Base-by-base conservation (phyloP, 2,888 invertebrate species). In the Microchrysa polita region DNA sequence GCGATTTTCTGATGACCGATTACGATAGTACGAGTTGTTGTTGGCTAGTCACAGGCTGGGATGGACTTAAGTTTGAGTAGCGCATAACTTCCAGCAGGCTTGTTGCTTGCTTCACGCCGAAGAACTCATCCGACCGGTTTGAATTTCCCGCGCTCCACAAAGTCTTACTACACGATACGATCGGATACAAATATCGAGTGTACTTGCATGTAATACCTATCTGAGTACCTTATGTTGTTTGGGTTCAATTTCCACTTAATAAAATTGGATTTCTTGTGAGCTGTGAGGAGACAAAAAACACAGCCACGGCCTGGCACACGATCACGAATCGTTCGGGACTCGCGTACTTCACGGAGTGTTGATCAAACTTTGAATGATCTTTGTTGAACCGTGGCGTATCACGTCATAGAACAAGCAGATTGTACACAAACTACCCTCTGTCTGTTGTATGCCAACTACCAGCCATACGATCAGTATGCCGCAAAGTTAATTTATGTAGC, bases 91-190 rank as follows among this genome's bases (percentile, higher is more conserved):
- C 48, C 12, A n/a, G n/a, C n/a, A 7, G 48, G 48, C 48, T n/a
- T 12, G 12, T 48, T 10, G 5, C 48, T 12, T 9, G 42, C n/a
- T n/a, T n/a, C n/a, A n/a, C 48, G 2, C 2, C 48, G 48, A 48
- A 48, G 53, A 67, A 67, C 67, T 27, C 67, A 34, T 44, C 65
- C 65, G 55, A 69, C 69, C 69, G 69, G 69, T 69, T 69, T 27
- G 34, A 55, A 55, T 69, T 55, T 55, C 69, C 40, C 69, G 69
- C 69, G 69, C 69, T 69, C 57, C 20, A 12, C 40, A 4, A 69
- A 69, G 40, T 34, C 27, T 34, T 34, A 34, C 7, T 34, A 34
- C 27, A 7, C 27, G n/a, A n/a, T n/a, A n/a, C 27, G 27, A 34
- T 7, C 27, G 7, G 27, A 34, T 20, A 55, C 57, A 27, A 5